Conservation (phyloP, 2,797 vertebrate species). For the Pseudochaenichthys georgianus region DNA sequence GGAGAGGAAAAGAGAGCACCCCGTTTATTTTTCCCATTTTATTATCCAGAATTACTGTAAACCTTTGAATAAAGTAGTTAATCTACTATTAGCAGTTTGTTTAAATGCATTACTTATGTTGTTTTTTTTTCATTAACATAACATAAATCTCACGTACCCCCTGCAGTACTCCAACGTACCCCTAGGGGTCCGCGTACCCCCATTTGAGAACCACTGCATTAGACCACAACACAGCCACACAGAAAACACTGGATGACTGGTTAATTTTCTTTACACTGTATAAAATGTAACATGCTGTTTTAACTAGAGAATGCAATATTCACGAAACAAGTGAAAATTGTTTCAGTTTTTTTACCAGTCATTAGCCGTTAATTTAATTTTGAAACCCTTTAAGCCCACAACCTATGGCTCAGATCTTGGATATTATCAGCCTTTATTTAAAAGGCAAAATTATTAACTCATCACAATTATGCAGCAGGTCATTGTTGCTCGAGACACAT, state of each 20-base stretch:
- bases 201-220: not conserved
- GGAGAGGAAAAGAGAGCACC: no score
- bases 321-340: not conserved
- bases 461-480: constrained; percentile 5
- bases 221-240: constrained; percentile 19
- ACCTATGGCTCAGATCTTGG: not conserved
- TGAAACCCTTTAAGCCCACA: not conserved
- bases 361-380: not conserved
- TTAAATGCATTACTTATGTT: no score
- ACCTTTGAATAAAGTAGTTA: no score
- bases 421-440: constrained; percentile 5
- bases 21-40: no score
- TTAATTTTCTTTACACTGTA: not conserved
- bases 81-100: no score
- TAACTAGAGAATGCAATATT: not conserved
- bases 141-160: no score
- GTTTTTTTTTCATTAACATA: no score
- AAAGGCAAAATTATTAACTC: constrained; percentile 17
- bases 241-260: constrained; percentile 17
- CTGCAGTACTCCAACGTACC: no score
- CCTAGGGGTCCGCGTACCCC: no score
- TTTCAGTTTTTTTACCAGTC: not conserved
- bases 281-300: constrained; percentile 7
- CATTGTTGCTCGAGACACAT: constrained; percentile 1
- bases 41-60: no score